Percentiles rank a stretch among this genome's conserved stretches.
Conservation (phyloP, 2,797 vertebrate species). For the Betta splendens region DNA sequence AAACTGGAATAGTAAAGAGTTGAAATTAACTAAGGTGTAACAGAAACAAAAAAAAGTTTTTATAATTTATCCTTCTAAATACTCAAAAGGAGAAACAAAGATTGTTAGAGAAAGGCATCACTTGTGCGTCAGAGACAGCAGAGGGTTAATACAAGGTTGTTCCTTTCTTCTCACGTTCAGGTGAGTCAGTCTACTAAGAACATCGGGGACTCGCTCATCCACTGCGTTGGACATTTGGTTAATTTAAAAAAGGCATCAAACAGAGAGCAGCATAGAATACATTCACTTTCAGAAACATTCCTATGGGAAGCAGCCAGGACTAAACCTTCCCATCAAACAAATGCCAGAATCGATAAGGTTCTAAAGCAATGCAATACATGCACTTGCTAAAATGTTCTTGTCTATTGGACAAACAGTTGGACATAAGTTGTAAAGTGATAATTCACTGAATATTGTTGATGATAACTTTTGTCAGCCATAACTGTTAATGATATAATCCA, state of each 20-base stretch:
- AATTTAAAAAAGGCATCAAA: not conserved
- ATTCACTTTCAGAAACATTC: not conserved
- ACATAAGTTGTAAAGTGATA: not conserved
- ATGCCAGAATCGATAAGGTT: not conserved
- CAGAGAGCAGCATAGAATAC: not conserved
- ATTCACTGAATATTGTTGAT: too few relatives aligned
- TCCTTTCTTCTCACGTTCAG: constrained; percentile 1
- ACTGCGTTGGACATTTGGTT: too few relatives aligned
- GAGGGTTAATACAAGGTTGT: constrained; percentile 6
- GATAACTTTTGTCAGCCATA: too few relatives aligned
- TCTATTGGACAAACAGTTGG: not conserved
- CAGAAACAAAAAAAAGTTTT: constrained; percentile 11
- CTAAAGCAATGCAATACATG: not conserved
- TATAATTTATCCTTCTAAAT: constrained; percentile 48
- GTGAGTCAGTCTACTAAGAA: not conserved
- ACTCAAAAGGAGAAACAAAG: constrained; percentile 11
- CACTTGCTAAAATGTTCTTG: not conserved
- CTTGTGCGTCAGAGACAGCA: constrained; percentile 17
- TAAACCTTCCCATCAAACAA: not conserved
- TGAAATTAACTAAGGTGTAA: constrained; percentile 42
- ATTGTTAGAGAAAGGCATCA: not conserved
- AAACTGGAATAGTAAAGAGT: constrained; percentile 25
- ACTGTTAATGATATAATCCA: constrained; percentile 32
- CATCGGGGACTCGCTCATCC: not conserved
- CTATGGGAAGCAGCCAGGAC: not conserved